Percentiles rank a stretch among this genome's conserved stretches.
Evolutionary conservation across 1,140 invertebrate genomes (phyloP).

Genomic region (Aphelenchoides besseyi): DNA sequence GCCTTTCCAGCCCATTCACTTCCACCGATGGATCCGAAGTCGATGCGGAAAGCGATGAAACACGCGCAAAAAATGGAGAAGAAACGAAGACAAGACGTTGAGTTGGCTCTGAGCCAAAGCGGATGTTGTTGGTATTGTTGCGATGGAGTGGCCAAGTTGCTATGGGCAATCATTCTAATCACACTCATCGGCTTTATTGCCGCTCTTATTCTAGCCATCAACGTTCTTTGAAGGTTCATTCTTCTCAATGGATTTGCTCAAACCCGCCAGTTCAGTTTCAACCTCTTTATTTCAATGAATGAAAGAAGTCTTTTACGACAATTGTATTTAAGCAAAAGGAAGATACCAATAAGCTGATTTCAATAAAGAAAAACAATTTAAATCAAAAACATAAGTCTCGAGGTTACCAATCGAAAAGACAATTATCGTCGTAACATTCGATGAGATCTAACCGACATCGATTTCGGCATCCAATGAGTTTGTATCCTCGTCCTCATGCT

Average conservation of each 20-base stretch:
- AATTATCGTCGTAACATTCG: too few species aligned
- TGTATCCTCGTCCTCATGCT: too few species aligned
- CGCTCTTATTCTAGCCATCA: not conserved
- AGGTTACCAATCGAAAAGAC: too few species aligned
- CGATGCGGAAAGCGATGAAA: constrained; percentile 6
- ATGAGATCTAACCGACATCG: too few species aligned
- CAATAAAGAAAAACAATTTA: too few species aligned
- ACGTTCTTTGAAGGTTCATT: not conserved
- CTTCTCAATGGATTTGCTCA: too few species aligned
- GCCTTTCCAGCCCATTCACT: not conserved
- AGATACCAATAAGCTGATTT: too few species aligned
- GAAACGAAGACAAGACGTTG: not conserved
- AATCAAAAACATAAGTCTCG: too few species aligned
- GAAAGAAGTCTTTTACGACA: too few species aligned
- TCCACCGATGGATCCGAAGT: not conserved
- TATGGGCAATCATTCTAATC: not conserved
- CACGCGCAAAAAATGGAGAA: constrained; percentile 8
- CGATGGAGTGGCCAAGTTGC: not conserved
- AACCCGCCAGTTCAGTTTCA: too few species aligned
- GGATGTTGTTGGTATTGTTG: constrained; percentile 1
- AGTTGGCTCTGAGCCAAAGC: not conserved
- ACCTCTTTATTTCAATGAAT: not conserved
- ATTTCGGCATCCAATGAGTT: not conserved
- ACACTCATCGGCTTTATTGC: not conserved
- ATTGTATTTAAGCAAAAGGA: too few species aligned